A percentile compares a stretch with the other conserved stretches of the same genome.
Evolutionary conservation across 2,797 vertebrate genomes (phyloP).

Genomic region (Iguana delicatissima): DNA sequence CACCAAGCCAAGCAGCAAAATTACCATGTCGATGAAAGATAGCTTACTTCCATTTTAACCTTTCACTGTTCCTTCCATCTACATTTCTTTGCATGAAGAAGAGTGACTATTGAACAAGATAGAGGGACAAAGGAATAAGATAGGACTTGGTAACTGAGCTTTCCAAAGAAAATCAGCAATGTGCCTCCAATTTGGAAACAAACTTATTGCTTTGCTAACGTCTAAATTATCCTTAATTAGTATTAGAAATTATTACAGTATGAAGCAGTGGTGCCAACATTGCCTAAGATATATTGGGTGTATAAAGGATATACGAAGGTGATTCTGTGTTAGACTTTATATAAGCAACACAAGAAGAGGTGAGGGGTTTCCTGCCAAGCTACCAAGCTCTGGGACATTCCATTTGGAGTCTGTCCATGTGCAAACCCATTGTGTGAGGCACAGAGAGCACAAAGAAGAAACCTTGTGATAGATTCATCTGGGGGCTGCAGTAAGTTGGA

Average conservation of each 20-base stretch:
- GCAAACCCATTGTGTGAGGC: too few species aligned
- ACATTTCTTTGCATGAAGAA: constrained; percentile 71
- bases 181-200: constrained; percentile 59
- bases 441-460: too few species aligned
- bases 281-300: neutral
- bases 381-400: too few species aligned
- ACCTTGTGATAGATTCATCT: too few species aligned
- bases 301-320: too few species aligned
- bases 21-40: constrained; percentile 76
- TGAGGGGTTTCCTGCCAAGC: too few species aligned
- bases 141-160: constrained; percentile 56
- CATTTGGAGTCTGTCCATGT: too few species aligned
- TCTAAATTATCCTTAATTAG: constrained; percentile 54
- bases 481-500: too few species aligned
- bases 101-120: constrained; percentile 61
- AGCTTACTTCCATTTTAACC: constrained; percentile 77
- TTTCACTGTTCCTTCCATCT: constrained; percentile 74
- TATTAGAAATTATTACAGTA: constrained; percentile 54
- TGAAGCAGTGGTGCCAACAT: constrained; percentile 33
- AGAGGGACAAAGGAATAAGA: constrained; percentile 64
- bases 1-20: constrained; percentile 70
- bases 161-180: constrained; percentile 46
- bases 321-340: constrained; percentile 38
- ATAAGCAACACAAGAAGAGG: constrained; percentile 55
- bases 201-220: constrained; percentile 54